Base-by-base conservation (phyloP, 64 coral and sea anemone genomes). In the Platygyra sinensis region DNA sequence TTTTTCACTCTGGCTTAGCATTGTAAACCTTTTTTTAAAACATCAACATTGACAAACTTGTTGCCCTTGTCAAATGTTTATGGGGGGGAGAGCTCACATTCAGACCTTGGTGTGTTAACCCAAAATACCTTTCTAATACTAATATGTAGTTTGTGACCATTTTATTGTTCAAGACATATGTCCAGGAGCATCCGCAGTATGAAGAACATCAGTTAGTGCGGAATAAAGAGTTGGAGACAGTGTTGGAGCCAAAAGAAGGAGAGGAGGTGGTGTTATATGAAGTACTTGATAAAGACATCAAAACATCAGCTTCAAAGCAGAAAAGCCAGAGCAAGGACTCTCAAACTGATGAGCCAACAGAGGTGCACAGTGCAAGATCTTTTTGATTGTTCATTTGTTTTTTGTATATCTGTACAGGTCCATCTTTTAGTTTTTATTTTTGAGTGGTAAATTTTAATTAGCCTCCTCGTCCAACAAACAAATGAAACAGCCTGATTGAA, bases 111-210 rank as follows among this genome's bases (percentile, higher is more conserved):
- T 46, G 6, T 46, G 42, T 5, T 46, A 46, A 46, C 42, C 42
- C 42, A 46, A 0, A 5, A 46, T 46, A 46, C 42, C 42, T 46
- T 46, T 46, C 42, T 46, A 6, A 46, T 46, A 46, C 42, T 46
- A 8, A 46, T 46, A 7, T 46, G 42, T 46, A 46, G 42, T 46
- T 46, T 46, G 3, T 46, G 42, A 6, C 42, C 42, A 46, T 74
- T 19, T 77, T 86, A 15, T 18, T 72, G 10, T 65, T 28, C 22
- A 31, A 98, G 96, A 29, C 55, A 14, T 94, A 92, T 32, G 27
- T 94, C 17, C 84, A 90, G 25, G 94, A 99, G 4, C 90, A 99
- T 39, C 97, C 97, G 12, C 88, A 96, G 32, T 99, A 99, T 80
- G 79, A 93, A 30, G 88, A 92, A 31, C 93, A 91, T 29, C 97